Percentiles rank a stretch among this genome's conserved stretches.
Conservation (phyloP, 2,113 vertebrate species). For the Colossoma macropomum region DNA sequence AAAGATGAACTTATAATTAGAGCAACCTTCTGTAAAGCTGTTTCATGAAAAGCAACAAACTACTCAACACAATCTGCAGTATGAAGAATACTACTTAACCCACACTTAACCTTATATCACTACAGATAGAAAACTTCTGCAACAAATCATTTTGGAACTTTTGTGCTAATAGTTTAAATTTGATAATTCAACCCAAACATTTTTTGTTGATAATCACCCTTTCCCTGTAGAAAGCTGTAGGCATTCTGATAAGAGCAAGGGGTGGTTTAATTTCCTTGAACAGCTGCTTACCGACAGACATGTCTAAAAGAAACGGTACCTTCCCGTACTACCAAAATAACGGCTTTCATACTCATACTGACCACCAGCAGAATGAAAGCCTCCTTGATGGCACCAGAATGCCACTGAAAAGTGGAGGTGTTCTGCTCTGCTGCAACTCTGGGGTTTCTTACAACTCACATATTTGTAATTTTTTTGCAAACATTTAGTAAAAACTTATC, state of each 20-base stretch:
- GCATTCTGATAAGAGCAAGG: neutral
- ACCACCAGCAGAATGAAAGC: neutral
- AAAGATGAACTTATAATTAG: neutral
- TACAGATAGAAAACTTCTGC: no score
- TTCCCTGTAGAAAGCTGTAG: neutral
- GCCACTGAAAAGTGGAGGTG: neutral
- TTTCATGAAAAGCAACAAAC: neutral
- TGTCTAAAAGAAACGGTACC: neutral
- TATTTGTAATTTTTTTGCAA: neutral
- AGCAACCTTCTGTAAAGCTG: neutral
- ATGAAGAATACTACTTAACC: slow-evolving; percentile 21
- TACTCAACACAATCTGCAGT: neutral
- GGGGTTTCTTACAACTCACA: neutral
- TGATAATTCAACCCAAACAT: no score
- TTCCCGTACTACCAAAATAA: neutral
- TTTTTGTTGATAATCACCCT: neutral
- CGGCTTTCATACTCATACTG: neutral
- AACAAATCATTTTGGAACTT: neutral
- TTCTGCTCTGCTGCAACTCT: neutral
- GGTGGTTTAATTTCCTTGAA: neutral
- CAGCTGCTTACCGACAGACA: neutral
- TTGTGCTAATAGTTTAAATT: neutral
- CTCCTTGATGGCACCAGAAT: no score
- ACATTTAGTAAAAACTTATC: no score
- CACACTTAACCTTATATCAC: slow-evolving; percentile 19